Evolutionary conservation across 2,113 vertebrate genomes (phyloP), one percentile per base, ranked within the genome.

Genomic region (Phalacrocorax carbo): DNA sequence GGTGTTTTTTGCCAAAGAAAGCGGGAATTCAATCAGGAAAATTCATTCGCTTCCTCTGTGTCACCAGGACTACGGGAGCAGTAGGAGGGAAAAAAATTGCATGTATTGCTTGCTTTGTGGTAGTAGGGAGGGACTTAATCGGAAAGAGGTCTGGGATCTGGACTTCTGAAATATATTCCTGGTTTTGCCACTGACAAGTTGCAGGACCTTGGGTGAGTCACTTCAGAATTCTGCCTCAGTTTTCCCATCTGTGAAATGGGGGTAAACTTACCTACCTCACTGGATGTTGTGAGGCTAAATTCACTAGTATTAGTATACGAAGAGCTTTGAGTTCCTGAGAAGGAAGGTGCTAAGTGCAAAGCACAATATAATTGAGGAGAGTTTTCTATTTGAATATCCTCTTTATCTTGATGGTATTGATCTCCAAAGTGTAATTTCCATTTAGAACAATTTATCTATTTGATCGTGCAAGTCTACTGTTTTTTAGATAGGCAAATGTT

Each of bases 201-300:
- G 88, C 4, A 15, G 83, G 70, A 90, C 62, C 44, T 79, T 54
- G 80, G 52, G 89, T 64, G 66, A 91, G 77, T 95, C 65, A 62
- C 90, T 86, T 90, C 84, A 62, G 85, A 92, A 86, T 95, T 97
- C 78, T 96, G 93, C 82, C 80, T 94, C 75, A 11, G 62, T 84
- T 96, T 95, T 93, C 83, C 87, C 64, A 52, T 91, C 89, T 95
- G 77, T 91, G 78, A 93, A 94, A 97, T 80, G 95, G 86, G 52
- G 72, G 57, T 76, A 73, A 88, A 75, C 76, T 73, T 82, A 93
- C 76, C 94, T 97, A 97, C 96, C 97, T 97, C 97, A 97, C 95
- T 66, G 69, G 52, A 70, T 87, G 38, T 66, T 69, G 97, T 96
- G 94, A 97, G 95, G 95, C 96, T 97, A 96, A 97, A 97, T 96